Percentiles rank a stretch among this genome's conserved stretches.
Evolutionary conservation across 2,113 vertebrate genomes (phyloP).

Genomic region (Probosciger aterrimus): DNA sequence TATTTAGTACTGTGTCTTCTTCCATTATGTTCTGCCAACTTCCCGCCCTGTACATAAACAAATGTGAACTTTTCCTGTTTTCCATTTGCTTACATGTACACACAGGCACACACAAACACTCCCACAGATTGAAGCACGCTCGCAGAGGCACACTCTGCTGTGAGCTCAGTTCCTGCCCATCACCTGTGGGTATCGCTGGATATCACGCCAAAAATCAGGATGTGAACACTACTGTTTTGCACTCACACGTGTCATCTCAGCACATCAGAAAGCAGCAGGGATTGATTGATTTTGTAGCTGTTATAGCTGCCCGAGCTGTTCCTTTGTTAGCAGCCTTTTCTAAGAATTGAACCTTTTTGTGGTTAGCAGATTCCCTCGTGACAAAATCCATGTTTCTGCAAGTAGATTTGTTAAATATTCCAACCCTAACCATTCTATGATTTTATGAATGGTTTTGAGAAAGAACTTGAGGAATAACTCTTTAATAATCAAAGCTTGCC

Average conservation of each 20-base stretch:
- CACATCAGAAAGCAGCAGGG: background rate
- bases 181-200: background rate
- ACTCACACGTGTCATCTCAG: background rate
- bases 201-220: background rate
- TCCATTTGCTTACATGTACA: background rate
- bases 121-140: background rate
- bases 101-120: background rate
- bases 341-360: background rate
- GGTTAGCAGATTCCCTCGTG: constrained; percentile 17
- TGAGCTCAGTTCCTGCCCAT: background rate
- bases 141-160: background rate
- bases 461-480: constrained; percentile 11
- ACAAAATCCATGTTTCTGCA: constrained; percentile 32
- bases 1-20: background rate
- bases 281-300: background rate
- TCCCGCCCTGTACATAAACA: background rate
- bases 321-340: background rate
- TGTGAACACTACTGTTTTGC: background rate
- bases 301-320: background rate
- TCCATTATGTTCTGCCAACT: background rate
- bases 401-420: constrained; percentile 1
- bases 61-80: background rate
- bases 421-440: background rate
- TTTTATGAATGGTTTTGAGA: background rate
- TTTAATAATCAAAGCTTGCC: background rate